These are phyloP conservation scores for Entomyzon cyanotis DNA, from an alignment of 2,113 vertebrate species.

Conservation along the genomic window DNA sequence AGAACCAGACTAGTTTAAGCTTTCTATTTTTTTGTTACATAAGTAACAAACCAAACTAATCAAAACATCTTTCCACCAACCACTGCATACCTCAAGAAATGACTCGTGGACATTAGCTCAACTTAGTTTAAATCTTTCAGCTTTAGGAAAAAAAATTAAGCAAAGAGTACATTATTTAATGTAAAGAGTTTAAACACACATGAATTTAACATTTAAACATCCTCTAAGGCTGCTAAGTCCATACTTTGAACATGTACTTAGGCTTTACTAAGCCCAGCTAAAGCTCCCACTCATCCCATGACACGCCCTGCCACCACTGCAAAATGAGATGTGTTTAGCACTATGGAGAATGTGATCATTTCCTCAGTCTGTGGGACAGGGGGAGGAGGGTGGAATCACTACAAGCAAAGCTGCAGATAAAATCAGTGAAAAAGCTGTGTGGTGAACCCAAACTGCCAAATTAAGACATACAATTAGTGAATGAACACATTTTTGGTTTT, in stretches of 20 bases:
- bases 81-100: not conserved
- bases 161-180: not conserved
- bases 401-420: not conserved
- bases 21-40: not conserved
- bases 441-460: not conserved
- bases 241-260: not conserved
- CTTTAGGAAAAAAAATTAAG: not conserved
- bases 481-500: not conserved
- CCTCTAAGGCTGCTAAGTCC: not conserved
- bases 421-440: not conserved
- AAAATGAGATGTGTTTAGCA: not conserved
- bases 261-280: not conserved
- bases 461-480: not conserved
- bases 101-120: not conserved
- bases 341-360: not conserved
- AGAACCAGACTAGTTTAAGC: not conserved
- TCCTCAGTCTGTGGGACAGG: rapidly evolving
- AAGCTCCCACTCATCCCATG: not conserved
- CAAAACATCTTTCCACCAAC: not conserved
- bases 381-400: not conserved
- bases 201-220: not conserved
- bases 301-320: not conserved
- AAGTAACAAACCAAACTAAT: not conserved
- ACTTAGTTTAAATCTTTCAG: not conserved
- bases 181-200: not conserved